phyloP scores from a whole-genome alignment of 1,140 invertebrate genomes.

The Psix sp. region DNA sequence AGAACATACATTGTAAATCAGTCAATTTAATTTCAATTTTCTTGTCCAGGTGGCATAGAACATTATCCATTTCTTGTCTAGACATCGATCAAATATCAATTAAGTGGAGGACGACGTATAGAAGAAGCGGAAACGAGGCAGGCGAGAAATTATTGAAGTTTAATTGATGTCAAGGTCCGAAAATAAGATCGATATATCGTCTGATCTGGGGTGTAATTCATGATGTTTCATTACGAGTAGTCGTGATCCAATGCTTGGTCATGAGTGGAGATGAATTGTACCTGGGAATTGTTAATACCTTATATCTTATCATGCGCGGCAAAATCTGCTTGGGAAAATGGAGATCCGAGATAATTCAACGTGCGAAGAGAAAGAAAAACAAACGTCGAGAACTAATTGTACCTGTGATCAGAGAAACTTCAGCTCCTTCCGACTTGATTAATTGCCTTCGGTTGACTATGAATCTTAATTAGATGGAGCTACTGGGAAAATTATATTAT shows the following conservation, averaged over 20 bases:
- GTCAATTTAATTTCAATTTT: no score
- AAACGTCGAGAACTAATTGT: slow-evolving; percentile 35
- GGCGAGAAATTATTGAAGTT: no score
- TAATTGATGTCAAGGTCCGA: no score
- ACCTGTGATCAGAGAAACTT: slow-evolving; percentile 15
- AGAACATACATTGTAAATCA: no score
- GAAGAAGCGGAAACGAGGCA: no score
- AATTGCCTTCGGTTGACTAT: slow-evolving; percentile 24
- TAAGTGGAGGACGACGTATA: no score
- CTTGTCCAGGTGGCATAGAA: no score
- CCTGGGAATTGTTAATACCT: slow-evolving; percentile 7
- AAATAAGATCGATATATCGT: no score
- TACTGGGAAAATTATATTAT: slow-evolving; percentile 17
- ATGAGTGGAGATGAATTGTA: neutral
- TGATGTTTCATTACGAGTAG: no score
- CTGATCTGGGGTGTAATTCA: no score
- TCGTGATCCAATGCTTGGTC: neutral
- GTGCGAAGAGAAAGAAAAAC: slow-evolving; percentile 21
- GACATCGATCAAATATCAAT: no score
- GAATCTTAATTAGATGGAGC: slow-evolving; percentile 36
- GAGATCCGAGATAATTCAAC: slow-evolving; percentile 29
- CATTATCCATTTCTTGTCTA: no score
- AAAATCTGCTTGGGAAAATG: slow-evolving; percentile 23
- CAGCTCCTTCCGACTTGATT: slow-evolving; percentile 30
- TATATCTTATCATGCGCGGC: slow-evolving; percentile 11